Evolutionary conservation across 2,113 vertebrate genomes (phyloP).

Genomic region (Calcarius ornatus): DNA sequence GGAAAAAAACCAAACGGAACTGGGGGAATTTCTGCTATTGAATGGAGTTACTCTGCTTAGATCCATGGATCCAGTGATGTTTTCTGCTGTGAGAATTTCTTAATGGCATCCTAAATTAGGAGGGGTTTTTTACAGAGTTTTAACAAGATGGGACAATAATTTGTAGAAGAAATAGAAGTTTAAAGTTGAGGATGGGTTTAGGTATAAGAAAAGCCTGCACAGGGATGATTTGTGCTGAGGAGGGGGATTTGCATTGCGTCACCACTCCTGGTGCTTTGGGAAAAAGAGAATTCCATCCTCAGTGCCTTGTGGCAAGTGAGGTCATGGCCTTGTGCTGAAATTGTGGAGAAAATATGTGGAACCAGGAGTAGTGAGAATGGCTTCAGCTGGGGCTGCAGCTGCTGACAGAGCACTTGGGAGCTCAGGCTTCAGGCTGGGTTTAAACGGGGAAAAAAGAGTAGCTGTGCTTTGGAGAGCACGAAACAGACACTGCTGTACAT

Average conservation of each 20-base stretch:
- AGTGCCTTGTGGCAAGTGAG: neutral
- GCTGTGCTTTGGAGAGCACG: neutral
- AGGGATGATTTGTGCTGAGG: neutral
- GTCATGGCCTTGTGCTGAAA: neutral
- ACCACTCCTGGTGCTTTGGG: neutral
- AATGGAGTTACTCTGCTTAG: neutral
- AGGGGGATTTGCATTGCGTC: neutral
- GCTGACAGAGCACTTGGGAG: neutral
- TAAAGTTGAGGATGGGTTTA: neutral
- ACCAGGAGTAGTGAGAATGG: neutral
- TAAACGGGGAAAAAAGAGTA: neutral
- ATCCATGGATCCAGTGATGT: neutral
- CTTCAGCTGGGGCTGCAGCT: neutral
- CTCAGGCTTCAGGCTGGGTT: neutral
- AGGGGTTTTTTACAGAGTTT: neutral
- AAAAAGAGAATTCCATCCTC: neutral
- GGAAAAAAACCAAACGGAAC: accelerated
- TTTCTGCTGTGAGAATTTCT: neutral
- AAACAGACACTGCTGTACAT: neutral
- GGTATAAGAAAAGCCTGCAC: neutral
- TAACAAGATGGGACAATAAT: neutral
- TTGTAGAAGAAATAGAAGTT: neutral
- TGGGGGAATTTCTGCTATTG: neutral
- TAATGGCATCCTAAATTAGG: neutral
- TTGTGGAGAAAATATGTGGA: neutral